Conservation (phyloP, 1,140 invertebrate genomes). For the Sipha flava region DNA sequence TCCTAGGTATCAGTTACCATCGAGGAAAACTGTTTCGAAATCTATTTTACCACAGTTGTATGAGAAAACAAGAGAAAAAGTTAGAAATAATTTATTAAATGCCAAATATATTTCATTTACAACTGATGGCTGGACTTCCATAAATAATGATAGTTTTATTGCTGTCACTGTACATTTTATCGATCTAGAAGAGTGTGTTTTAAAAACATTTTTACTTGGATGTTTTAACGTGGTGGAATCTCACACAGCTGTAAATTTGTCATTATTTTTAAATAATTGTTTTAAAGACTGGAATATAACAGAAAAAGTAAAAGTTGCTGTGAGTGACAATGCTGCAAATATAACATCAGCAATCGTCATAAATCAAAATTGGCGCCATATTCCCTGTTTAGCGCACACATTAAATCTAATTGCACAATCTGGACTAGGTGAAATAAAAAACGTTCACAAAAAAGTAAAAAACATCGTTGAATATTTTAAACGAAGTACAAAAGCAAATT, state of each 20-base stretch:
- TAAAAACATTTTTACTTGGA: constrained; percentile 34
- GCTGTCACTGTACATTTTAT: constrained; percentile 36
- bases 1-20: constrained; percentile 36
- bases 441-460: constrained; percentile 28
- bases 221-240: constrained; percentile 23
- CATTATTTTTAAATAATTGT: not conserved
- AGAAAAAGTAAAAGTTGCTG: not conserved
- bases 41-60: constrained; percentile 35
- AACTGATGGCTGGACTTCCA: constrained; percentile 37
- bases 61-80: constrained; percentile 29
- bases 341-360: not conserved
- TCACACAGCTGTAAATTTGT: not conserved
- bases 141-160: constrained; percentile 4
- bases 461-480: constrained; percentile 33
- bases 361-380: not conserved
- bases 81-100: constrained; percentile 21
- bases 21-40: constrained; percentile 38
- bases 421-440: not conserved
- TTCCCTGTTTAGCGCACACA: not conserved
- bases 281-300: not conserved
- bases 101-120: constrained; percentile 34
- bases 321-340: not conserved
- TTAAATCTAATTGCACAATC: not conserved
- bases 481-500: not conserved
- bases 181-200: constrained; percentile 27